Percentiles rank a stretch among this genome's conserved stretches.
These are phyloP conservation scores for Oscheius sp. DNA, from an alignment of 2,888 invertebrate species.

Conservation along the genomic window DNA sequence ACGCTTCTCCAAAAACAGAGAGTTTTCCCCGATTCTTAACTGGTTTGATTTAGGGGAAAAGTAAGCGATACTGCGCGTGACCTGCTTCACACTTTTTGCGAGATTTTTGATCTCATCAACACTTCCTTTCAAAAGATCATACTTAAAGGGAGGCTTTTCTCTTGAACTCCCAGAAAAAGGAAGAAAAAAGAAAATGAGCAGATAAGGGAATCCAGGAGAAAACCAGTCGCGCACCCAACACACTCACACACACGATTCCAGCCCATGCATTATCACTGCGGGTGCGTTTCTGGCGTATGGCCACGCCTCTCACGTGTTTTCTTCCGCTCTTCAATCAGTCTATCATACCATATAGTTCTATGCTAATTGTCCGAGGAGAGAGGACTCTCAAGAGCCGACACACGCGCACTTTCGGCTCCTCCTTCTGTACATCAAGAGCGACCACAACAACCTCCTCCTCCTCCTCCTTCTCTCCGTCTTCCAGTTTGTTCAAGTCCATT, in stretches of 20 bases:
- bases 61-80: neutral
- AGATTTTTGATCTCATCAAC: neutral
- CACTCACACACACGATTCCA: slow-evolving; percentile 21
- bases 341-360: neutral
- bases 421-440: too few species aligned
- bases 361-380: neutral
- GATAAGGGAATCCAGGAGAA: too few species aligned
- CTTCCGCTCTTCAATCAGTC: neutral
- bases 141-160: neutral
- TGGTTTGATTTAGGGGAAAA: neutral
- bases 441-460: neutral
- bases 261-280: slow-evolving; percentile 26
- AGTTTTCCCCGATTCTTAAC: neutral
- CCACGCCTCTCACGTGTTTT: slow-evolving; percentile 21
- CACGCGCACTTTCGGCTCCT: slow-evolving; percentile 1
- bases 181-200: neutral
- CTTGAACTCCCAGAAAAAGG: neutral
- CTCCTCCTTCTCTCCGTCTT: too few species aligned
- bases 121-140: neutral
- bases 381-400: neutral
- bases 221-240: slow-evolving; percentile 20
- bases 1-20: neutral
- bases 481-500: neutral
- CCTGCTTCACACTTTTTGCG: neutral
- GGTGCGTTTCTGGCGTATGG: neutral